Evolutionary conservation across 2,888 invertebrate genomes (phyloP).

Genomic region (Melolontha melolontha): DNA sequence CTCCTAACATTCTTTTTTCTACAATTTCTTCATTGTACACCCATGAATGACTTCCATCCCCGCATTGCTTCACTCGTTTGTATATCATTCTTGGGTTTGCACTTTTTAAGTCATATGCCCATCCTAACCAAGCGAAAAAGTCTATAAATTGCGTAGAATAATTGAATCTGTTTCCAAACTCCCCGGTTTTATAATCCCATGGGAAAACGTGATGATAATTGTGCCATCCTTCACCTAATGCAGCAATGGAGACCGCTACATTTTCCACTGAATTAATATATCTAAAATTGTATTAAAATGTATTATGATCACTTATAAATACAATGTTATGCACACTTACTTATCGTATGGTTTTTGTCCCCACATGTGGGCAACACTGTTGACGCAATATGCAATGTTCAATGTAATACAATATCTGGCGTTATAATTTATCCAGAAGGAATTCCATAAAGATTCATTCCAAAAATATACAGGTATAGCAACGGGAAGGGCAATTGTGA

Average conservation of each 20-base stretch:
- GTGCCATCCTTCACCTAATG: constrained; percentile 86
- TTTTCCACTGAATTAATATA: constrained; percentile 81
- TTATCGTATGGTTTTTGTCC: constrained; percentile 93
- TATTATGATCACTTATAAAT: background rate
- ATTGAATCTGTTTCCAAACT: constrained; percentile 71
- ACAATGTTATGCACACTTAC: constrained; percentile 64
- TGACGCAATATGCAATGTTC: constrained; percentile 95
- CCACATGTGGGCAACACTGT: constrained; percentile 94
- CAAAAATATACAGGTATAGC: constrained; percentile 85
- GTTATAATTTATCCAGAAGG: constrained; percentile 88
- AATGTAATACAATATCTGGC: constrained; percentile 86
- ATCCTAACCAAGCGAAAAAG: constrained; percentile 80
- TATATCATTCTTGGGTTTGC: constrained; percentile 71
- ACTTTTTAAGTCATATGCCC: constrained; percentile 84
- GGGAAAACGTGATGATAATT: constrained; percentile 85
- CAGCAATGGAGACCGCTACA: constrained; percentile 78
- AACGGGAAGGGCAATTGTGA: constrained; percentile 80
- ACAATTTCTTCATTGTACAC: constrained; percentile 75
- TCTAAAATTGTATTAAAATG: constrained; percentile 63
- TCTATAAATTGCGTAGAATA: constrained; percentile 86
- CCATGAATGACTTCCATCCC: constrained; percentile 74
- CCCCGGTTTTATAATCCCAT: constrained; percentile 71
- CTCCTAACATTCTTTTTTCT: constrained; percentile 68
- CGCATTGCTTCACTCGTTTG: constrained; percentile 70
- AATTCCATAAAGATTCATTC: constrained; percentile 81